phyloP scores from a whole-genome alignment of 2,888 invertebrate genomes.

The Therioaphis trifolii region DNA sequence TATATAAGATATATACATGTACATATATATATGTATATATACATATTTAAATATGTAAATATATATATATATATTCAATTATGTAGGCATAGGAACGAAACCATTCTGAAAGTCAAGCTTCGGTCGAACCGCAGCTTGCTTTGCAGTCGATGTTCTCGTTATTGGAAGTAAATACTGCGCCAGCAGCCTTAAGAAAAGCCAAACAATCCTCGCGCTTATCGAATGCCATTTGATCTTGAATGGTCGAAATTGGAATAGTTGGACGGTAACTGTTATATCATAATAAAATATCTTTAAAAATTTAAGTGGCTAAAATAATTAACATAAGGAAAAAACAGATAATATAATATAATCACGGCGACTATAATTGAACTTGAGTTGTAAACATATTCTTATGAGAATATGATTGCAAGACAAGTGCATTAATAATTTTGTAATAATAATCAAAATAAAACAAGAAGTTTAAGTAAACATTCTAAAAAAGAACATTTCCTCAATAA shows the following conservation, averaged over 20 bases:
- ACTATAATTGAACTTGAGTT: constrained; percentile 8
- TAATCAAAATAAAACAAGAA: neutral
- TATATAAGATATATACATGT: constrained; percentile 47
- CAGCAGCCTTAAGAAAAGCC: constrained; percentile 88
- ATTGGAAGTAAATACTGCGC: constrained; percentile 77
- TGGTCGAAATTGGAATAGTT: constrained; percentile 86
- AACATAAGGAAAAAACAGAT: constrained; percentile 53
- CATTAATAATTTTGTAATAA: neutral
- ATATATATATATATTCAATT: constrained; percentile 9
- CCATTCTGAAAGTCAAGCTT: constrained; percentile 63
- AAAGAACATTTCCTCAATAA: neutral
- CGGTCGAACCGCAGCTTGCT: constrained; percentile 75
- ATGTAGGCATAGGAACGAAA: constrained; percentile 56
- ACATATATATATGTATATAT: too few species aligned
- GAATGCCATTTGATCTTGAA: constrained; percentile 90
- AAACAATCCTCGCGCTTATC: constrained; percentile 83
- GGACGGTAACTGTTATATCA: constrained; percentile 88
- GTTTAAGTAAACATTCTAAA: neutral
- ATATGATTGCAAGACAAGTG: neutral
- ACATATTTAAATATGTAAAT: constrained; percentile 2
- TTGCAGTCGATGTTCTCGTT: constrained; percentile 89
- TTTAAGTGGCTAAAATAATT: constrained; percentile 47
- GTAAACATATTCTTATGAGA: neutral
- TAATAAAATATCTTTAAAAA: constrained; percentile 62
- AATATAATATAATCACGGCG: neutral